phyloP scores from a whole-genome alignment of 1,140 invertebrate genomes.

The Mactra quadrangularis region DNA sequence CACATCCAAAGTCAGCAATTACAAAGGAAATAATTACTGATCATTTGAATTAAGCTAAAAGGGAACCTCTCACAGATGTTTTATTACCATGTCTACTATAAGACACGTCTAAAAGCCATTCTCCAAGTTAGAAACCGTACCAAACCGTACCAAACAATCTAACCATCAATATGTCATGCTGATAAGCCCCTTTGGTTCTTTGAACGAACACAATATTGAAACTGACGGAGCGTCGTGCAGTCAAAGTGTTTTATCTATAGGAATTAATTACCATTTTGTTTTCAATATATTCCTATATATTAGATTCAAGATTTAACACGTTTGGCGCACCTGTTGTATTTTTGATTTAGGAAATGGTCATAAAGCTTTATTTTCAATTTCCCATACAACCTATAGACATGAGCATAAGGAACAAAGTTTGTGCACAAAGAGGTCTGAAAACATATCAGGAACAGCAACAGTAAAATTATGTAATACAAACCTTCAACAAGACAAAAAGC shows the following conservation, averaged over 20 bases:
- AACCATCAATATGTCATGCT: constrained; percentile 14
- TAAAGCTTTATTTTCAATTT: too few relatives aligned
- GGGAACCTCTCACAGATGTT: not conserved
- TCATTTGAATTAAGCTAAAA: too few relatives aligned
- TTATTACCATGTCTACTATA: not conserved
- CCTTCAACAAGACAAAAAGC: too few relatives aligned
- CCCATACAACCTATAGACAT: too few relatives aligned
- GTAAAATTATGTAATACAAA: too few relatives aligned
- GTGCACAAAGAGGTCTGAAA: too few relatives aligned
- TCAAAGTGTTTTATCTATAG: constrained; percentile 41
- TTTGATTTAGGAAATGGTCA: too few relatives aligned
- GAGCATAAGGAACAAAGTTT: too few relatives aligned
- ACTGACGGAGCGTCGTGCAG: constrained; percentile 11
- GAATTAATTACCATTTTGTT: constrained; percentile 48
- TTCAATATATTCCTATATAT: constrained; percentile 16
- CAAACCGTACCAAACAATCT: constrained; percentile 31
- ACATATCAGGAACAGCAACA: too few relatives aligned
- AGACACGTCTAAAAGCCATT: constrained; percentile 9
- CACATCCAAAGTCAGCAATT: too few relatives aligned
- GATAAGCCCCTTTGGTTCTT: constrained; percentile 11
- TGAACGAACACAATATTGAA: constrained; percentile 25
- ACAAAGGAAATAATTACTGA: too few relatives aligned
- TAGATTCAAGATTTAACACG: constrained; percentile 15
- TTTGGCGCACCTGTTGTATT: not conserved
- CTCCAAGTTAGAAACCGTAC: constrained; percentile 19